Conservation (phyloP, 1,140 invertebrate species). For the Eubasilissa regina region DNA sequence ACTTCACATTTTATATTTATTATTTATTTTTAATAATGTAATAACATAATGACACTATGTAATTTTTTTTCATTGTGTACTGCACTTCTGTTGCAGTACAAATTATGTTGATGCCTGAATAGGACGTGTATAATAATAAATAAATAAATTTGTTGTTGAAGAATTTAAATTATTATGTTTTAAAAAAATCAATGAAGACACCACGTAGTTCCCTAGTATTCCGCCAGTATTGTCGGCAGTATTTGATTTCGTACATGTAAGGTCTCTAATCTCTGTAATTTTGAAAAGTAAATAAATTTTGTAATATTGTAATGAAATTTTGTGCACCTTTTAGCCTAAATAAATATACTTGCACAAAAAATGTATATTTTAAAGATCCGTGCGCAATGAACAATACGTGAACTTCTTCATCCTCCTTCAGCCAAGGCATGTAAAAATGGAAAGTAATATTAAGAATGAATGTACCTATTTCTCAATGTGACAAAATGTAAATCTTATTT, state of each 20-base stretch:
- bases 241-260: background rate
- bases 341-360: slow-evolving; percentile 30
- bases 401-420: background rate
- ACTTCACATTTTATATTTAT: too few species aligned
- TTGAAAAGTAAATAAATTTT: slow-evolving; percentile 30
- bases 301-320: background rate
- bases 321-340: slow-evolving; percentile 38
- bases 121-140: too few species aligned
- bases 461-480: slow-evolving; percentile 51
- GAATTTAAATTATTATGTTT: background rate
- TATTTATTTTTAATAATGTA: too few species aligned
- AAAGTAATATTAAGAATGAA: slow-evolving; percentile 39
- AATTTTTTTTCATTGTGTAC: too few species aligned
- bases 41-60: too few species aligned
- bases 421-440: slow-evolving; percentile 22
- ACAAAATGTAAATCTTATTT: slow-evolving; percentile 54
- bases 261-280: slow-evolving; percentile 26
- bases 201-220: background rate
- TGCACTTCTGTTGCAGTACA: too few species aligned
- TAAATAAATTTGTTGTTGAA: background rate
- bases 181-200: background rate
- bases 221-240: background rate
- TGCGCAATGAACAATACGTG: background rate
- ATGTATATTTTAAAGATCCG: slow-evolving; percentile 14
- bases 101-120: too few species aligned